phyloP scores from a whole-genome alignment of 2,888 invertebrate species.

The Stomorhina lunata region DNA sequence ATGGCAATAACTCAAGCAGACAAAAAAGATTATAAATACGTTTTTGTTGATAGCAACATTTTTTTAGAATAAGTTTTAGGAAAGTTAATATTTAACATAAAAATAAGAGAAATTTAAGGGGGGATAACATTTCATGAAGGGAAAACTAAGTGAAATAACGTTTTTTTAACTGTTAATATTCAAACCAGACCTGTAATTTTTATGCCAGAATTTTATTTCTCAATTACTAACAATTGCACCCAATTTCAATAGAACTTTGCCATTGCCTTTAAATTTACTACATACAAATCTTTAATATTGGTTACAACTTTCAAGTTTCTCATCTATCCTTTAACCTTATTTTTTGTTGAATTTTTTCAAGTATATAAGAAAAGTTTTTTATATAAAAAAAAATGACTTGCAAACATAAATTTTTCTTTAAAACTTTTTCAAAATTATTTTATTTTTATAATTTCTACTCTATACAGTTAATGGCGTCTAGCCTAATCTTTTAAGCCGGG shows the following conservation, averaged over 20 bases:
- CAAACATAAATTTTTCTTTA: slow-evolving; percentile 23
- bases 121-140: no score
- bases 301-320: slow-evolving; percentile 41
- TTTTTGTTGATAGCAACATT: neutral
- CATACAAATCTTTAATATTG: slow-evolving; percentile 30
- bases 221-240: no score
- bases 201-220: no score
- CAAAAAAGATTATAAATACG: neutral
- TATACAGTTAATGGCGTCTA: slow-evolving; percentile 47
- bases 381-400: slow-evolving; percentile 15
- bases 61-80: neutral
- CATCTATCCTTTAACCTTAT: no score
- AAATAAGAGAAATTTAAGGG: neutral
- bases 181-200: no score
- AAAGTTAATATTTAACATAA: neutral
- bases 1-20: slow-evolving; percentile 42
- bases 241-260: neutral
- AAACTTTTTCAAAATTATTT: slow-evolving; percentile 43
- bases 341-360: slow-evolving; percentile 5
- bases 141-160: no score
- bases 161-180: no score
- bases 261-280: neutral
- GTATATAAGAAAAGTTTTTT: slow-evolving; percentile 39
- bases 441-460: slow-evolving; percentile 1
- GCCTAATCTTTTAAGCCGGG: slow-evolving; percentile 60